These are phyloP conservation scores for Equus quagga DNA, from an alignment of 2,113 vertebrate genomes.

Conservation along the genomic window DNA sequence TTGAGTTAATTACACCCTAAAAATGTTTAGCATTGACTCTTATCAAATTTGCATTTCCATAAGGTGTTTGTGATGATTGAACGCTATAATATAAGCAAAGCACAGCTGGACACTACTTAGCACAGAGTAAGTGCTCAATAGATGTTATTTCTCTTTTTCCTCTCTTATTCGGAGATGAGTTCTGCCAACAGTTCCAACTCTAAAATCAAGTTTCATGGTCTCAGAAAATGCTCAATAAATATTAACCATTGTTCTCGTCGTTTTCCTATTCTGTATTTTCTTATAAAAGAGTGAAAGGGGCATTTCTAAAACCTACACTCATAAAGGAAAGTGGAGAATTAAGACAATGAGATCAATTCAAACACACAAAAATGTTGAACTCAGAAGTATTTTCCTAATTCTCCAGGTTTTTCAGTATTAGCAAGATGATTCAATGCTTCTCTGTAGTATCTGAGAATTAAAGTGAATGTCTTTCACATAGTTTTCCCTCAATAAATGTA, in stretches of 20 bases:
- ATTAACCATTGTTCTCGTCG: background rate
- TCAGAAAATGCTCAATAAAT: background rate
- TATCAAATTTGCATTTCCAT: background rate
- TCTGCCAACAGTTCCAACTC: background rate
- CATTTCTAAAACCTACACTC: background rate
- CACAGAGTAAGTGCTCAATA: background rate
- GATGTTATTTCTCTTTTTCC: background rate
- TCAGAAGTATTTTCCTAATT: background rate
- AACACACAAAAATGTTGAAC: background rate
- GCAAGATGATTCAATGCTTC: background rate
- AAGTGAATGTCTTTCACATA: background rate
- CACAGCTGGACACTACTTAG: background rate
- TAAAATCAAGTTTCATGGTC: background rate
- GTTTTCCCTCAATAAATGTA: background rate
- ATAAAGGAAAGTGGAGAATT: background rate
- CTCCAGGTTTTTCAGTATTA: background rate
- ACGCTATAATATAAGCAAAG: background rate
- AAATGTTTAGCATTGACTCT: background rate
- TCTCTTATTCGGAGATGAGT: background rate
- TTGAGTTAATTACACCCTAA: background rate
- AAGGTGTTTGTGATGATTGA: background rate
- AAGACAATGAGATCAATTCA: background rate
- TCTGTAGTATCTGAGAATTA: background rate
- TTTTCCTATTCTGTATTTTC: slow-evolving; percentile 1
- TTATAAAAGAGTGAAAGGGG: background rate